Percentiles rank a stretch among this genome's conserved stretches.
These are phyloP conservation scores for Neogobius melanostomus DNA, from an alignment of 2,113 vertebrate genomes.

Conservation along the genomic window DNA sequence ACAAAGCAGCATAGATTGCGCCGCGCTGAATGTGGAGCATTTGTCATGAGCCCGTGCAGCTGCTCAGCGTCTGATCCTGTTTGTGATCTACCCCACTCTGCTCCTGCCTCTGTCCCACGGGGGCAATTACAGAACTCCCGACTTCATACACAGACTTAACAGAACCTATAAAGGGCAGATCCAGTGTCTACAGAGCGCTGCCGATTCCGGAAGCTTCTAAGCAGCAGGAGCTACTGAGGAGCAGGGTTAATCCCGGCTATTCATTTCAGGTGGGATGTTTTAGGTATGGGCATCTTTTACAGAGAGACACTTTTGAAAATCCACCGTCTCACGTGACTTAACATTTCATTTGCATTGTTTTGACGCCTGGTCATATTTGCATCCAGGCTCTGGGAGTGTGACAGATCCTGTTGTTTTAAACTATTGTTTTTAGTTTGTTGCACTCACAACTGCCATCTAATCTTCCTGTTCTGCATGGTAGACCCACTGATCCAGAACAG, in stretches of 20 bases:
- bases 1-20: background rate
- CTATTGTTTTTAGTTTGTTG: constrained; percentile 53
- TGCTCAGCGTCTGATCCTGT: constrained; percentile 67
- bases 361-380: constrained; percentile 55
- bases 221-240: constrained; percentile 32
- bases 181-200: constrained; percentile 53
- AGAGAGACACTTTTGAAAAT: background rate
- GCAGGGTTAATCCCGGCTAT: constrained; percentile 26
- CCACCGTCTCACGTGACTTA: constrained; percentile 33
- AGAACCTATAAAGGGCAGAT: constrained; percentile 69
- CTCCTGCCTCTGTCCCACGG: constrained; percentile 56
- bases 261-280: constrained; percentile 7
- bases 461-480: constrained; percentile 12
- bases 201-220: constrained; percentile 35
- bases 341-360: constrained; percentile 53
- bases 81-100: constrained; percentile 60
- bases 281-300: too few relatives aligned
- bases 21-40: constrained; percentile 42
- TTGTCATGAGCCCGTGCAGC: constrained; percentile 63
- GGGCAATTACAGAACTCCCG: constrained; percentile 67
- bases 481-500: background rate
- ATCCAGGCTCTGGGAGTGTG: constrained; percentile 45
- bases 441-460: constrained; percentile 48
- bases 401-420: constrained; percentile 40
- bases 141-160: constrained; percentile 72